These are phyloP conservation scores for Tiliqua scincoides DNA, from an alignment of 2,113 vertebrate species.

Conservation along the genomic window DNA sequence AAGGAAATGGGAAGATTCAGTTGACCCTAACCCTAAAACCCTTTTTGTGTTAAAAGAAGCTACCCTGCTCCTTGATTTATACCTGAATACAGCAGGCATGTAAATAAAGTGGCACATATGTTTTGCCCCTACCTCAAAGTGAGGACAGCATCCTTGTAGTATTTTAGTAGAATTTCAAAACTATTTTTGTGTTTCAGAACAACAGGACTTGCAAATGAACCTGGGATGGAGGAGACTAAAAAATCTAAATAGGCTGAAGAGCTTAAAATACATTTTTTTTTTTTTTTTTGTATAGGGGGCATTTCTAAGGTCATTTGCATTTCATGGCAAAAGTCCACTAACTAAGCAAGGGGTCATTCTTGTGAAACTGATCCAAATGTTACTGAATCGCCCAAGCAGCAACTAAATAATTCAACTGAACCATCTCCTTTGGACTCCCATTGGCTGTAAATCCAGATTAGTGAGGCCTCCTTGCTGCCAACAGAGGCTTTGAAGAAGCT, in stretches of 20 bases:
- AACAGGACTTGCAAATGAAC: background rate
- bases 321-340: conserved; percentile 20
- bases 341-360: background rate
- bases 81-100: background rate
- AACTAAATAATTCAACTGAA: conserved; percentile 28
- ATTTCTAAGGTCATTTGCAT: background rate
- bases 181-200: background rate
- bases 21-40: too few relatives aligned
- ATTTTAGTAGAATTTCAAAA: background rate
- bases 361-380: conserved; percentile 20
- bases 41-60: too few relatives aligned
- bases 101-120: background rate
- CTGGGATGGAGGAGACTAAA: background rate
- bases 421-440: conserved; percentile 23
- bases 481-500: conserved; percentile 57
- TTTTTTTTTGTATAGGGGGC: too few relatives aligned
- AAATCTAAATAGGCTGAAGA: background rate
- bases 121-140: too few relatives aligned
- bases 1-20: too few relatives aligned
- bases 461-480: conserved; percentile 35
- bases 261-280: background rate
- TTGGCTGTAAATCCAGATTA: conserved; percentile 48
- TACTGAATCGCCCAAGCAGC: conserved; percentile 28
- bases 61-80: too few relatives aligned
- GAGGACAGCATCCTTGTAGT: too few relatives aligned